Evolutionary conservation across 1,140 invertebrate species (phyloP), one percentile per base, ranked within the genome.

Genomic region (Drosophila burlai): DNA sequence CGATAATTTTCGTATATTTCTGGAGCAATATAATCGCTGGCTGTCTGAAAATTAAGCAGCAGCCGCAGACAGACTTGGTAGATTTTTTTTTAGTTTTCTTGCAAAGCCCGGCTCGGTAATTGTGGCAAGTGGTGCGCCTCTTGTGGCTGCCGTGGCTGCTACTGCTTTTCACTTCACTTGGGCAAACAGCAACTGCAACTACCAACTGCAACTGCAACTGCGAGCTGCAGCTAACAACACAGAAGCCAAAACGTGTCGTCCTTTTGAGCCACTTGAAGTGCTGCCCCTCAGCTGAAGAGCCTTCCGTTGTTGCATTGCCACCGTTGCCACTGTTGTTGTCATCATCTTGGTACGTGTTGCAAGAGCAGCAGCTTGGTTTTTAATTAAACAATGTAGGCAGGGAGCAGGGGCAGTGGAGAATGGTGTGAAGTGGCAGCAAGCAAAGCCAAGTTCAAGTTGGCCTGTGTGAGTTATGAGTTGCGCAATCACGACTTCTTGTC

Each of bases 401-500:
- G 66, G 66, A 74, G 55, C 45, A 46, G 43, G 31, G 63, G 63
- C 11, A 38, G 49, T 57, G 36, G 67, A 42, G 54, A 62, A 59
- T 24, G 61, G 40, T 63, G 72, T 57, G 61, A 86, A 80, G 80
- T 86, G 71, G 50, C 38, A 78, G 47, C 47, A 31, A 34, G 47
- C 64, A 50, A 63, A 80, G 67, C 68, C 80, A 80, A 82, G 76
- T 87, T 81, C 64, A 87, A 66, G 67, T 74, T 75, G 78, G 58
- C 64, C 49, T 65, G 80, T 76, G 60, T 90, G 85, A 90, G 82
- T 90, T 90, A 90, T 90, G 85, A 90, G 85, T 90, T 90, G 85
- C 86, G 85, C 85, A 90, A 90, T 90, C 85, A 90, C 85, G 85
- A 90, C 85, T 90, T 90, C 85, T 90, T 90, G 85, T 91, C 83